A percentile compares a stretch with the other conserved stretches of the same genome.
phyloP scores from a whole-genome alignment of 2,113 vertebrate genomes.

The Corvus cornix region DNA sequence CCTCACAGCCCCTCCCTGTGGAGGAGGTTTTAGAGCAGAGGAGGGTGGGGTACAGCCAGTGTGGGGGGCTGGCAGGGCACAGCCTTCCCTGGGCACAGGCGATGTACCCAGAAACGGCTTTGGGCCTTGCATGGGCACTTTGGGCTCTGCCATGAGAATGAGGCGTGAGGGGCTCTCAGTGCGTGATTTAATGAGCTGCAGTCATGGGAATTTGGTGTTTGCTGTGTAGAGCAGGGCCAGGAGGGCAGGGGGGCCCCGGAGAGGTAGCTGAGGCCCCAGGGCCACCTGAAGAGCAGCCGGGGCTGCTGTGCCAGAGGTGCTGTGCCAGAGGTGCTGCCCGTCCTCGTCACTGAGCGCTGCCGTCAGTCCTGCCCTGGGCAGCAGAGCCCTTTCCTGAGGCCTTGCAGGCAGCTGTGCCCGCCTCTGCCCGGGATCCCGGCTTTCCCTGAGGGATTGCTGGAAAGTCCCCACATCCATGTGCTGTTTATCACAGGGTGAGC shows the following conservation, averaged over 20 bases:
- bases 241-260: neutral
- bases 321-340: accelerated
- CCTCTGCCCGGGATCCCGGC: neutral
- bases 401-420: neutral
- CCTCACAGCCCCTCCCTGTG: neutral
- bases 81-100: neutral
- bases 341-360: accelerated
- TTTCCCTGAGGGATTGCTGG: neutral
- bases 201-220: neutral
- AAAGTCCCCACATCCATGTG: neutral
- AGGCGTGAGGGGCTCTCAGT: accelerated
- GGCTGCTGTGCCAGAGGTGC: neutral
- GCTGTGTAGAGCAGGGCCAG: neutral
- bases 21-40: neutral
- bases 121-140: neutral
- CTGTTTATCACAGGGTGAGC: neutral
- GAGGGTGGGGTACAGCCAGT: no score
- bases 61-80: neutral
- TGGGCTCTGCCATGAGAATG: accelerated
- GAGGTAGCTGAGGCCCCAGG: neutral
- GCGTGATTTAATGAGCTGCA: neutral
- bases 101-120: accelerated
- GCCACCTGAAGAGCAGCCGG: neutral
- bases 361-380: neutral
- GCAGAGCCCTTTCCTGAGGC: neutral